Evolutionary conservation across 1,140 invertebrate genomes (phyloP), one percentile per base, ranked within the genome.

Genomic region (Episyrphus balteatus): DNA sequence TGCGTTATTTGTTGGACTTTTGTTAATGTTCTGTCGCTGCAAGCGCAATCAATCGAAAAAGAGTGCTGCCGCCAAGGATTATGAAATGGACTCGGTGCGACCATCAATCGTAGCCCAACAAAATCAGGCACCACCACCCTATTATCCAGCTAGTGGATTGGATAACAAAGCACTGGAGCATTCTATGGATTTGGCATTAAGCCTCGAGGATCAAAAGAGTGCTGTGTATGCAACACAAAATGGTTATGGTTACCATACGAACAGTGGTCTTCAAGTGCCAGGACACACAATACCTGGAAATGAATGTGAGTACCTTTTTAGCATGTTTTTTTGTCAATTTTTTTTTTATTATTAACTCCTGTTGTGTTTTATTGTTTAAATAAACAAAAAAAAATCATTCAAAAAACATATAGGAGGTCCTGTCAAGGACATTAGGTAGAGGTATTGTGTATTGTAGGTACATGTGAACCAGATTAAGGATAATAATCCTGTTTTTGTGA

Each of bases 161-260:
- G 88, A 92, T 69, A 92, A 92, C 67, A 92, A 92, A 70, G 88
- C 86, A 26, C 70, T 92, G 10, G 88, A 93, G 67, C 83, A 88
- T 62, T 87, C 84, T 13, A 77, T 90, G 75, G 86, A 91, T 58
- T 72, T 88, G 48, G 86, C 82, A 1, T 55, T 87, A 18, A 80
- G 85, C 31, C 79, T 90, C 70, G 84, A 88, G 45, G 82, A 87
- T 54, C 86, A 87, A 9, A 88, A 88, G 67, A 82, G 78, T 15
- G 78, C 82, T 0, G 78, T 87, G 9, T 89, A 88, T 63, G 84
- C 81, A 15, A 78, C 80, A 12, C 86, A 89, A 60, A 83, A 86
- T 40, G 86, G 86, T 19, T 91, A 90, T 59, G 84, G 85, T 31
- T 89, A 88, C 60, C 85, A 89, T 64, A 75, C 75, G 30, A 69